Evolutionary conservation across 1,140 invertebrate species (phyloP).

Genomic region (Ephestia elutella): DNA sequence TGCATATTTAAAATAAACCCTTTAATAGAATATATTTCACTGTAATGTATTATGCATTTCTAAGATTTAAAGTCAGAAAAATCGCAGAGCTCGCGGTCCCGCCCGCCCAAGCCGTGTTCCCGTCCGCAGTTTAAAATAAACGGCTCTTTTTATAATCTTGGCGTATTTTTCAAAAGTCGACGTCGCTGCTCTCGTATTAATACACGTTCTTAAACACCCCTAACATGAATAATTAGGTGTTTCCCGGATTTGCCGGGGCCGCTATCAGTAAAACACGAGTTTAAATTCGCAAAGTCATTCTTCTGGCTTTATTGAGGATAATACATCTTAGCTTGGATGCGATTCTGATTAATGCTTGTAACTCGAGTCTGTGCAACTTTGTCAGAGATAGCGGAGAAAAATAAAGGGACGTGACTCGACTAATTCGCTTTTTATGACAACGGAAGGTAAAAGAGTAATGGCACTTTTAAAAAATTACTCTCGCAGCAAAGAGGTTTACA

Average conservation of each 20-base stretch:
- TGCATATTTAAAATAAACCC: too few relatives aligned
- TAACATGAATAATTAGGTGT: conserved; percentile 73
- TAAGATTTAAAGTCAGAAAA: conserved; percentile 44
- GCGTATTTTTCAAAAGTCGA: conserved; percentile 60
- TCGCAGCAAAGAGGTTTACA: conserved; percentile 15
- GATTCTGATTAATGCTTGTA: conserved; percentile 70
- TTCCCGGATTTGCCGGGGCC: conserved; percentile 56
- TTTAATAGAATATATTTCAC: conserved; percentile 13
- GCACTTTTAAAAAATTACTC: conserved; percentile 29
- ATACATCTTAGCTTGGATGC: conserved; percentile 63
- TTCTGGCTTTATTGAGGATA: conserved; percentile 69
- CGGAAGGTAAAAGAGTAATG: conserved; percentile 37
- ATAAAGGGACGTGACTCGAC: conserved; percentile 66
- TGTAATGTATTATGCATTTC: conserved; percentile 36
- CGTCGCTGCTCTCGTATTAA: conserved; percentile 51
- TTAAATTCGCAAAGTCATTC: conserved; percentile 72
- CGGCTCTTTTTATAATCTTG: conserved; percentile 55
- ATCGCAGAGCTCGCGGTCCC: conserved; percentile 22
- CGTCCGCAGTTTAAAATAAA: conserved; percentile 54
- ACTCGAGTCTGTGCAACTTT: conserved; percentile 62
- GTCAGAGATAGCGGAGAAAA: conserved; percentile 66
- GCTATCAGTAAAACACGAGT: conserved; percentile 68
- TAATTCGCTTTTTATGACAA: conserved; percentile 58
- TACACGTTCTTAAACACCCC: conserved; percentile 64
- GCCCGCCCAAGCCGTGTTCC: conserved; percentile 59